Evolutionary conservation across 1,140 invertebrate species (phyloP).

Genomic region (Bicyclus anynana): DNA sequence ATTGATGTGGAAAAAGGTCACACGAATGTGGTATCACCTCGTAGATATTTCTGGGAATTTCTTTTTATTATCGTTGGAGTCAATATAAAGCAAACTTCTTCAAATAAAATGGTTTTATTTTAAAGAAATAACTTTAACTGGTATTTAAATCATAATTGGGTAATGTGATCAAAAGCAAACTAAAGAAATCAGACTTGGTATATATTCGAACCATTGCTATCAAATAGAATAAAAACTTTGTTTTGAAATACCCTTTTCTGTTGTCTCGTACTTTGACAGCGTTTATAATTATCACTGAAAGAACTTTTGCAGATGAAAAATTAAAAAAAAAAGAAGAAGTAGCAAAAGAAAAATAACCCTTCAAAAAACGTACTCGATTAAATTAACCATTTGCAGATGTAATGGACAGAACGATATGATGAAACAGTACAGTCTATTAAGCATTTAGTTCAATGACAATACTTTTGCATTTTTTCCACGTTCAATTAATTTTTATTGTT

Average conservation of each 20-base stretch:
- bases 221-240: background rate
- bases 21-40: too few relatives aligned
- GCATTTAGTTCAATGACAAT: conserved; percentile 23
- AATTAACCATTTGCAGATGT: conserved; percentile 9
- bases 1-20: too few relatives aligned
- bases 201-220: too few relatives aligned
- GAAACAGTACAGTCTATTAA: conserved; percentile 19
- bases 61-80: too few relatives aligned
- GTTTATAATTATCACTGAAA: background rate
- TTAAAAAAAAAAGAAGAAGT: background rate
- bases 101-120: too few relatives aligned
- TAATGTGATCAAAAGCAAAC: too few relatives aligned
- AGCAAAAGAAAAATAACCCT: background rate
- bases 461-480: conserved; percentile 10
- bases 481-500: conserved; percentile 31
- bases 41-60: too few relatives aligned
- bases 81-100: too few relatives aligned
- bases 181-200: too few relatives aligned
- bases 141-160: too few relatives aligned
- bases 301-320: background rate
- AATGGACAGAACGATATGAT: conserved; percentile 2
- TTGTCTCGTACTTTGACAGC: background rate
- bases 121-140: too few relatives aligned
- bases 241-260: background rate
- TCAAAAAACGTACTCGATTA: background rate